Percentiles rank a stretch among this genome's conserved stretches.
Evolutionary conservation across 1,140 invertebrate species (phyloP).

Genomic region (Drosophila baimaii): DNA sequence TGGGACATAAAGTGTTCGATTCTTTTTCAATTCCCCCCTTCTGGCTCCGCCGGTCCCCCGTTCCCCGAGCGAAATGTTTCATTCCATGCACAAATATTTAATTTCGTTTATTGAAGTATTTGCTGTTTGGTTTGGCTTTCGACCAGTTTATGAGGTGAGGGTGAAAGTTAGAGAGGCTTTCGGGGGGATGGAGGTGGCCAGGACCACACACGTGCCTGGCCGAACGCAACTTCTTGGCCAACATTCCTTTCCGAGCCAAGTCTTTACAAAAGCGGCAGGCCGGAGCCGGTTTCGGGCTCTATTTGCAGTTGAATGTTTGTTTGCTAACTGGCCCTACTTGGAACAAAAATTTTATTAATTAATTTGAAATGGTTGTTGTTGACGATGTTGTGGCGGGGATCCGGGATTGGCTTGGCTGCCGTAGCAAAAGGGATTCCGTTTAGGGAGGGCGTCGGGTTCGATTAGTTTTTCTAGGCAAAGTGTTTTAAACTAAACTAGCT

Average conservation of each 20-base stretch:
- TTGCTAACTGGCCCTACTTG: conserved; percentile 42
- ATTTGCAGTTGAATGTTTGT: conserved; percentile 44
- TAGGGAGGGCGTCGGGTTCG: conserved; percentile 35
- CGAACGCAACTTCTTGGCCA: conserved; percentile 65
- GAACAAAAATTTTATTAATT: conserved; percentile 74
- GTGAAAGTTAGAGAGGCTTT: conserved; percentile 2
- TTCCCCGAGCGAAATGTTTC: conserved; percentile 49
- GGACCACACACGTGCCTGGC: conserved; percentile 38
- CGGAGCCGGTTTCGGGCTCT: conserved; percentile 37
- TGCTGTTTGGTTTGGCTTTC: conserved; percentile 65
- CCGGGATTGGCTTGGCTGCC: not conserved
- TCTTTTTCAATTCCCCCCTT: conserved; percentile 25
- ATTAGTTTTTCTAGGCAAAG: conserved; percentile 57
- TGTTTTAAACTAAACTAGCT: conserved; percentile 19
- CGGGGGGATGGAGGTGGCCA: conserved; percentile 1
- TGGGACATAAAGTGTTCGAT: conserved; percentile 44
- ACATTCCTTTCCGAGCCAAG: conserved; percentile 42
- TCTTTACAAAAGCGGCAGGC: conserved; percentile 28
- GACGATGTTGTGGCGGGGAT: conserved; percentile 6
- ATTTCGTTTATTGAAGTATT: conserved; percentile 79
- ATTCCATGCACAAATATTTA: conserved; percentile 75
- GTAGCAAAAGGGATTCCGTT: conserved; percentile 17
- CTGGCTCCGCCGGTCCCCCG: not conserved
- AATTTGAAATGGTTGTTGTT: conserved; percentile 61
- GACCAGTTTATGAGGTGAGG: conserved; percentile 36